A percentile compares a stretch with the other conserved stretches of the same genome.
These are phyloP conservation scores for Vulpes lagopus DNA, from an alignment of 2,113 vertebrate species.

Conservation along the genomic window DNA sequence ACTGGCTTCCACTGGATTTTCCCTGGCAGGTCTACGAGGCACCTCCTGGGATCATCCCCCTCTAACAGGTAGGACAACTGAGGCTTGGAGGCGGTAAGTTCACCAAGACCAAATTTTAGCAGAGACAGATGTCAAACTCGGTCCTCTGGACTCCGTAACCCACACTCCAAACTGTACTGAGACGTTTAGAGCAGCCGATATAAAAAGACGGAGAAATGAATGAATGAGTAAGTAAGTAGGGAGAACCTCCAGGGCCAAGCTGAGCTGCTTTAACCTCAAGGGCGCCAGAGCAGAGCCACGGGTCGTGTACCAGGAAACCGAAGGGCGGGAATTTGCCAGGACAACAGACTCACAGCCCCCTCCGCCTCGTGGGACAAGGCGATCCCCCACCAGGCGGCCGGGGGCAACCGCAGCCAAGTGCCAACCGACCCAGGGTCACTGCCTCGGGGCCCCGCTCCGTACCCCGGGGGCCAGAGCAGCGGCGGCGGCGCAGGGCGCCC, in stretches of 20 bases:
- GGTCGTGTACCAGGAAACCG: background rate
- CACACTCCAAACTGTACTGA: background rate
- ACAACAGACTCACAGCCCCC: background rate
- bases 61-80: background rate
- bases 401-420: too few relatives aligned
- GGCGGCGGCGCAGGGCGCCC: too few relatives aligned
- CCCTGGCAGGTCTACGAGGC: background rate
- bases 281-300: background rate
- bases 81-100: background rate
- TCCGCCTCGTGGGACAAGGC: background rate
- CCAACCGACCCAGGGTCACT: too few relatives aligned
- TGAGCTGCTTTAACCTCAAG: background rate
- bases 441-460: too few relatives aligned
- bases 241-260: background rate
- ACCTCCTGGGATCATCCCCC: background rate
- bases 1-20: background rate
- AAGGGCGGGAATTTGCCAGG: background rate
- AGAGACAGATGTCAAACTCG: background rate
- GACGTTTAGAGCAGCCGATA: background rate
- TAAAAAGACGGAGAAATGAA: background rate
- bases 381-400: background rate
- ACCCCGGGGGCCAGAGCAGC: too few relatives aligned
- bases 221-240: too few relatives aligned
- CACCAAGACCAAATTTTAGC: background rate
- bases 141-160: background rate